A percentile compares a stretch with the other conserved stretches of the same genome.
Evolutionary conservation across 2,113 vertebrate species (phyloP).

Genomic region (Fulica atra): DNA sequence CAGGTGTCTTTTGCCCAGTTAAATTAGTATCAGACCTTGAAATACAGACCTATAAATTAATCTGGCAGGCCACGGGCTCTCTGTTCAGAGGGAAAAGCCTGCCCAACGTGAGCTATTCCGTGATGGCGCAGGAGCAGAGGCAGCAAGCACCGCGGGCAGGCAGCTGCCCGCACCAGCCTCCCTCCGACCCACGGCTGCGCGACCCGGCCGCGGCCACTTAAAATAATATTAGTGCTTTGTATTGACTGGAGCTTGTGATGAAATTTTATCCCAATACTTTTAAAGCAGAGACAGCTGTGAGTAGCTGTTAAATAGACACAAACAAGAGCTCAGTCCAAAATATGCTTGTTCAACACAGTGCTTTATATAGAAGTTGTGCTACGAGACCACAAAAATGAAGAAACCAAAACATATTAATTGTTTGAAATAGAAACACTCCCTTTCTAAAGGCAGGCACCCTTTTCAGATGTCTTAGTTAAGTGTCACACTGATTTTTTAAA

Average conservation of each 20-base stretch:
- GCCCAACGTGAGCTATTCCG: not conserved
- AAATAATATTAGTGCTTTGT: slow-evolving; percentile 15
- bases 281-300: slow-evolving; percentile 90
- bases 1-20: not conserved
- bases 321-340: slow-evolving; percentile 83
- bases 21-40: not conserved
- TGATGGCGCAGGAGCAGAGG: too few relatives aligned
- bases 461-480: slow-evolving; percentile 27
- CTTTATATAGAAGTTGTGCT: slow-evolving; percentile 74
- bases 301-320: slow-evolving; percentile 87
- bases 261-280: slow-evolving; percentile 85
- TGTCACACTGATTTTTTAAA: not conserved
- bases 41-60: not conserved
- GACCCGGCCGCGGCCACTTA: not conserved
- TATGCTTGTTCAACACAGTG: slow-evolving; percentile 75
- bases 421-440: not conserved
- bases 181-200: not conserved
- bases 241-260: slow-evolving; percentile 55
- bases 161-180: not conserved
- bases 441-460: not conserved
- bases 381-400: slow-evolving; percentile 79
- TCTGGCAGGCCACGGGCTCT: not conserved
- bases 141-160: not conserved
- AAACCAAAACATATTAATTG: slow-evolving; percentile 53
- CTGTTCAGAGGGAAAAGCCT: not conserved